Conservation (phyloP, 2,888 invertebrate species). For the Leucania comma region DNA sequence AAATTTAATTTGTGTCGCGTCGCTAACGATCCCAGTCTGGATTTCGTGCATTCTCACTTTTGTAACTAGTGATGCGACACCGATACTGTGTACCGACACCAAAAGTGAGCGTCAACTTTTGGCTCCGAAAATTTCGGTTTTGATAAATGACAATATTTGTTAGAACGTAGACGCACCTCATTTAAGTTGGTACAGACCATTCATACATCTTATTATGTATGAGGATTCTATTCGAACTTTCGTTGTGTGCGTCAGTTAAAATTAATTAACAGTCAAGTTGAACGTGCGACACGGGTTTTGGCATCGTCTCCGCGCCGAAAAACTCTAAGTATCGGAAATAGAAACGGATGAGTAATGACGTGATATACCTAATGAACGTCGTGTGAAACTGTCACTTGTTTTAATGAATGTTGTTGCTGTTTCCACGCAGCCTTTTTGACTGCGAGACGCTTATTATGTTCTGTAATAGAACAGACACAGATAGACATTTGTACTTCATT, state of each 20-base stretch:
- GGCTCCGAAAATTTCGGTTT: constrained; percentile 35
- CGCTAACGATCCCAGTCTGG: constrained; percentile 63
- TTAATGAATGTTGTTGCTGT: constrained; percentile 84
- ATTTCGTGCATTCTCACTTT: constrained; percentile 65
- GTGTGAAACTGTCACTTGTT: constrained; percentile 84
- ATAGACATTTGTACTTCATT: constrained; percentile 81
- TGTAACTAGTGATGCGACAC: constrained; percentile 62
- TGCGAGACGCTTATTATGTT: constrained; percentile 67
- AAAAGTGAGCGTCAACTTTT: constrained; percentile 32
- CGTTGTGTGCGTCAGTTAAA: constrained; percentile 78
- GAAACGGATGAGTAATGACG: constrained; percentile 85
- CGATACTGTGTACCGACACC: constrained; percentile 28
- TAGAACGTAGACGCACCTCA: constrained; percentile 69
- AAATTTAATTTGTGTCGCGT: constrained; percentile 80
- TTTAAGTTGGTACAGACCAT: constrained; percentile 76
- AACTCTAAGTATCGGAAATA: constrained; percentile 87
- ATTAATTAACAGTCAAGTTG: constrained; percentile 84
- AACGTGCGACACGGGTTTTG: constrained; percentile 82
- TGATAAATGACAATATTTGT: constrained; percentile 73
- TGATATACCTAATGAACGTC: constrained; percentile 82
- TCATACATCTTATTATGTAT: constrained; percentile 70
- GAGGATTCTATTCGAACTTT: constrained; percentile 77
- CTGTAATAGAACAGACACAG: constrained; percentile 75
- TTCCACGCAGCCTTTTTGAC: constrained; percentile 70
- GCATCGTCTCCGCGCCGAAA: constrained; percentile 79